Base-by-base conservation (phyloP, 2,888 invertebrate species). In the Drosophila mulleri region DNA sequence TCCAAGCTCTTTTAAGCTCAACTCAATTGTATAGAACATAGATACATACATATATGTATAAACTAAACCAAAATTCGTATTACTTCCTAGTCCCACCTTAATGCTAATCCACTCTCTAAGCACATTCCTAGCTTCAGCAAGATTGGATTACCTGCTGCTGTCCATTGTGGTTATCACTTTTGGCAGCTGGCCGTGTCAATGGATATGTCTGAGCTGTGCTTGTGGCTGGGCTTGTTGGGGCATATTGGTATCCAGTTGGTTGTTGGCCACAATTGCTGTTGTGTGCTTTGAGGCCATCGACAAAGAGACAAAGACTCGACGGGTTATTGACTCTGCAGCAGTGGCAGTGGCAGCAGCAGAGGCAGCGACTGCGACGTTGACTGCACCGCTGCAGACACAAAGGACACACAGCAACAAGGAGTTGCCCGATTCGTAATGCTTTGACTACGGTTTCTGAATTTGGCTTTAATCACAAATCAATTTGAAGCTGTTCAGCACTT, bases 111-210 rank as follows among this genome's bases (percentile, higher is more conserved):
- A 37, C 14, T 37, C 14, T 1, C 14, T 37, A 37, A 37, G 2
- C 37, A 37, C 37, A 37, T 14, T 6, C 8, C 8, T 1, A 4
- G 18, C 45, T 7, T n/a, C 16, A n/a, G 2, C 8, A 8, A n/a
- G 26, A 2, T 47, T 26, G n/a, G n/a, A 20, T 83, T 84, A 84
- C 84, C 84, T 84, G 88, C 60, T 87, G 44, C 84, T 70, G 62
- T 84, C 89, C 42, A 67, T 62, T 57, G 70, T 63, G 67, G 70
- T 63, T 74, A 89, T 62, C 54, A 78, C 67, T 57, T 75, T 83
- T 41, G 87, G 79, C 56, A 87, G 50, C 39, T 84, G 74, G 52
- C 75, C 79, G 69, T 82, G 54, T 32, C 76, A 84, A 39, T 76
- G 68, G 63, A 84, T 73, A 67, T 89, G 84, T 54, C 76, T 87